Evolutionary conservation across 1,140 invertebrate species (phyloP).

Genomic region (Lethrus apterus): DNA sequence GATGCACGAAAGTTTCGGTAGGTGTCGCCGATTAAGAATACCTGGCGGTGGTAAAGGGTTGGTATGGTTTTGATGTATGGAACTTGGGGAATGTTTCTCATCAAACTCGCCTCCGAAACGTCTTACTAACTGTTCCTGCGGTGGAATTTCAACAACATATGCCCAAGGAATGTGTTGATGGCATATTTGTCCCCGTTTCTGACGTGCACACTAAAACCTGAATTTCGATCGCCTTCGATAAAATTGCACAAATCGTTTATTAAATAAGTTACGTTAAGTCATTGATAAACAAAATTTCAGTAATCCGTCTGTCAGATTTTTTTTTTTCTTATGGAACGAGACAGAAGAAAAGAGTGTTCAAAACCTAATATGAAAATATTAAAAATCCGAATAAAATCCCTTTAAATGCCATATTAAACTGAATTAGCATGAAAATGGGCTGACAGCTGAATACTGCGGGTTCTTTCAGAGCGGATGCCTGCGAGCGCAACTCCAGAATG

Average conservation of each 20-base stretch:
- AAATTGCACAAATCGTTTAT: no score
- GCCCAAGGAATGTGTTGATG: slow-evolving; percentile 34
- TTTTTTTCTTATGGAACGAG: no score
- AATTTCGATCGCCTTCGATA: no score
- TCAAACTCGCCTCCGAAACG: slow-evolving; percentile 33
- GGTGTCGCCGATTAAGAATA: slow-evolving; percentile 12
- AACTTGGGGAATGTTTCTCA: slow-evolving; percentile 37
- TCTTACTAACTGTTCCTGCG: slow-evolving; percentile 33
- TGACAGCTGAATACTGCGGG: slow-evolving; percentile 36
- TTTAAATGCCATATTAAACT: slow-evolving; percentile 34
- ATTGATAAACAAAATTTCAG: no score
- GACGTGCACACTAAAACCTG: slow-evolving; percentile 17
- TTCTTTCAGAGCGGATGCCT: slow-evolving; percentile 25
- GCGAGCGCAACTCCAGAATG: slow-evolving; percentile 17
- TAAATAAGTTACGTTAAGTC: no score
- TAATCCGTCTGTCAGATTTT: no score
- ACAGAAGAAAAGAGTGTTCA: background rate
- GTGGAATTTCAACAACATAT: slow-evolving; percentile 33
- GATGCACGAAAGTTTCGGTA: slow-evolving; percentile 1
- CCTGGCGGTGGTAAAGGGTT: slow-evolving; percentile 15
- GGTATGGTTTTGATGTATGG: slow-evolving; percentile 36
- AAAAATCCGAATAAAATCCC: slow-evolving; percentile 35
- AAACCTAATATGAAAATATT: slow-evolving; percentile 37
- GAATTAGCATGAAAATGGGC: slow-evolving; percentile 39
- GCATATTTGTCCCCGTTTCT: slow-evolving; percentile 33